Conservation (phyloP, 2,113 vertebrate species). For the Sebastes fasciatus region DNA sequence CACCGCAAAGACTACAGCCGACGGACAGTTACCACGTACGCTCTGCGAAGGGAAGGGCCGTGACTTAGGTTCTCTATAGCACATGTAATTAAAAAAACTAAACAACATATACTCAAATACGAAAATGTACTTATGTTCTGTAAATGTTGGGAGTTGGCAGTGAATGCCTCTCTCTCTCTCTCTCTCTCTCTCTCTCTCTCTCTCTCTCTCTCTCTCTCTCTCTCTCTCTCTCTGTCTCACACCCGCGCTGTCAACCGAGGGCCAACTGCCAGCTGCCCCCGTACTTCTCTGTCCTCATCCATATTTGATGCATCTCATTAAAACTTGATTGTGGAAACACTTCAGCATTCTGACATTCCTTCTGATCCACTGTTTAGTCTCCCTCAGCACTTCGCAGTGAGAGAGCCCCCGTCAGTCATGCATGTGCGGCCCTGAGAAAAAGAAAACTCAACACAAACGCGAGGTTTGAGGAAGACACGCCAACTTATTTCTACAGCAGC, state of each 20-base stretch:
- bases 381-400: conserved; percentile 55
- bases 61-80: too few species aligned
- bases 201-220: background rate
- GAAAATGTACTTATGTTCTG: background rate
- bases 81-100: too few species aligned
- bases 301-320: conserved; percentile 79
- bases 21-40: too few species aligned
- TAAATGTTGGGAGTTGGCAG: background rate
- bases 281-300: conserved; percentile 69
- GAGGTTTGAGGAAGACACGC: conserved; percentile 23
- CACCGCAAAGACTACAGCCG: too few species aligned
- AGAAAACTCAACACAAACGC: conserved; percentile 13
- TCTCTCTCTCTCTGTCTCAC: background rate
- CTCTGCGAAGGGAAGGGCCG: too few species aligned
- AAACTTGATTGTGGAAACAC: conserved; percentile 75
- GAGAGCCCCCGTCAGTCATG: conserved; percentile 39
- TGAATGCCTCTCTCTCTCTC: background rate
- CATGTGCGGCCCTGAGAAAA: conserved; percentile 13
- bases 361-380: conserved; percentile 67
- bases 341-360: conserved; percentile 65
- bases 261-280: conserved; percentile 63
- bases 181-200: background rate
- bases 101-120: too few species aligned
- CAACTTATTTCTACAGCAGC: background rate
- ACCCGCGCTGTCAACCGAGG: conserved; percentile 53